Conservation (phyloP, 2,113 vertebrate species). For the Rhinolophus sinicus region DNA sequence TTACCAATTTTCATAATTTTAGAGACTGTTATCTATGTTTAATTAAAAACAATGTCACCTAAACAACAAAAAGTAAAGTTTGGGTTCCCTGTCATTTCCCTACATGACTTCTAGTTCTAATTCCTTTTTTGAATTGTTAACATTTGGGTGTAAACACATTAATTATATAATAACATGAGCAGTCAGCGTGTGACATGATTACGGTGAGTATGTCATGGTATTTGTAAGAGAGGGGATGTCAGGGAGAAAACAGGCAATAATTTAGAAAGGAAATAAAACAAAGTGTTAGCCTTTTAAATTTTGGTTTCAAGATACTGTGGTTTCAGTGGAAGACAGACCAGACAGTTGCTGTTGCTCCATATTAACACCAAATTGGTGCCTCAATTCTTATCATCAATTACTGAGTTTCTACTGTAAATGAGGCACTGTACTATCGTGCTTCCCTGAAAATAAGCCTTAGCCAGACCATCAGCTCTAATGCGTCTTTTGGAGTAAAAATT, state of each 20-base stretch:
- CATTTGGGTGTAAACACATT: background rate
- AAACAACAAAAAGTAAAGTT: background rate
- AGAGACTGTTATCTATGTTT: background rate
- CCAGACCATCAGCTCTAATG: too few species aligned
- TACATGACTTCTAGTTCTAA: background rate
- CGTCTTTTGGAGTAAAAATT: too few species aligned
- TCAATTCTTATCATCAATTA: background rate
- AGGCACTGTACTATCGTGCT: background rate
- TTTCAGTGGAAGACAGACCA: background rate
- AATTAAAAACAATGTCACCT: background rate
- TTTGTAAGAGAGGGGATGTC: background rate
- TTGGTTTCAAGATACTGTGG: background rate
- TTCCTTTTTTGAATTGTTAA: background rate
- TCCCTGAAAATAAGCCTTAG: too few species aligned
- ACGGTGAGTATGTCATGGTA: background rate
- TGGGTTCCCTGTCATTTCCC: background rate
- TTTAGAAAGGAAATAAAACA: background rate
- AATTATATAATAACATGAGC: background rate
- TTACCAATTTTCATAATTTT: conserved; percentile 14
- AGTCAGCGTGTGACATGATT: background rate
- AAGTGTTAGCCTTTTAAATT: background rate
- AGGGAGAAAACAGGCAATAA: background rate
- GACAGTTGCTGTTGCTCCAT: background rate
- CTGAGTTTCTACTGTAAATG: background rate
- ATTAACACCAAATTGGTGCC: background rate